These are phyloP conservation scores for Trochalopteron elliotii DNA, from an alignment of 2,113 vertebrate species.

Conservation along the genomic window DNA sequence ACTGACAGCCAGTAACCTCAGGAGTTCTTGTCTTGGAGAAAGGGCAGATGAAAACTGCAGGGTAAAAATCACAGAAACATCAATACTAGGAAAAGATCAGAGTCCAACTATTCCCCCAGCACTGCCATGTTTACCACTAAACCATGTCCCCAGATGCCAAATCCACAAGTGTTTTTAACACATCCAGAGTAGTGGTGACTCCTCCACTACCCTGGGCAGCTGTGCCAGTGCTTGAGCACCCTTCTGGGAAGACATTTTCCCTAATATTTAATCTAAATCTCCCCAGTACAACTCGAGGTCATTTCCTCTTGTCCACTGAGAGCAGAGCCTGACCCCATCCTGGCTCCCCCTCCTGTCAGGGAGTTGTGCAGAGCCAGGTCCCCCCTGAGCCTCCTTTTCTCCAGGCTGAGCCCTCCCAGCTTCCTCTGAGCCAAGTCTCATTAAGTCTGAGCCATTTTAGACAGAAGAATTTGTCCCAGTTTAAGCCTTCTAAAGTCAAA, in stretches of 20 bases:
- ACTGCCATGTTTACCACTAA: not conserved
- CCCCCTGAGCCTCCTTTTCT: not conserved
- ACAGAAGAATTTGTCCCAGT: not conserved
- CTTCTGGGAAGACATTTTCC: not conserved
- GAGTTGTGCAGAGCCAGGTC: not conserved
- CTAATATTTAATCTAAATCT: too few relatives aligned
- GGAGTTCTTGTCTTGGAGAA: not conserved
- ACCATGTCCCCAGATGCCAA: not conserved
- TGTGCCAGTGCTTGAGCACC: not conserved
- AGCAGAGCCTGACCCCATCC: not conserved
- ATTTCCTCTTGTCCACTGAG: not conserved
- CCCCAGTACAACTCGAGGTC: accelerated
- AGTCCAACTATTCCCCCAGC: not conserved
- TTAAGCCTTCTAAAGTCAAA: not conserved
- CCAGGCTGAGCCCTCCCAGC: not conserved
- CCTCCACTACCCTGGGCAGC: not conserved
- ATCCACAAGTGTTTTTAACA: not conserved
- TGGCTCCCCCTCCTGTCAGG: not conserved
- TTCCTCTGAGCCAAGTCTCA: not conserved
- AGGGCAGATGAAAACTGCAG: not conserved
- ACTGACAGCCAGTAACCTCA: not conserved
- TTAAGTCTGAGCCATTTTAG: not conserved
- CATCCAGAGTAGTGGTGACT: not conserved
- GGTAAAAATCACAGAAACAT: not conserved
- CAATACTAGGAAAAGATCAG: not conserved